Conservation (phyloP, 92 coral and sea anemone genomes). For the Siderastrea siderea region DNA sequence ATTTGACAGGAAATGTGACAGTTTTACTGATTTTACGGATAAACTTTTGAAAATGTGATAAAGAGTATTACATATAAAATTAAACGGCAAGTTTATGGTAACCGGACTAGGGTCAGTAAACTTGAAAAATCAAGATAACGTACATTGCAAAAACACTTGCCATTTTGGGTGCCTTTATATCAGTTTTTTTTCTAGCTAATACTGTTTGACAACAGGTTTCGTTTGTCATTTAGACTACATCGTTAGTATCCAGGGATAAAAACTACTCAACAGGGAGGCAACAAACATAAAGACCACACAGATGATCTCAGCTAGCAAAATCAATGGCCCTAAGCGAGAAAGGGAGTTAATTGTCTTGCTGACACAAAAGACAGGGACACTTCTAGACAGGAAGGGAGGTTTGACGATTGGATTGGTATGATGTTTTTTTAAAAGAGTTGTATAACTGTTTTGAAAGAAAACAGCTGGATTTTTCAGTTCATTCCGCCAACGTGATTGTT, state of each 20-base stretch:
- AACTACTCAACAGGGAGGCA: neutral
- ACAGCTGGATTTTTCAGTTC: neutral
- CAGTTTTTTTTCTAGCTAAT: too few species aligned
- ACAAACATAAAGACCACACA: neutral
- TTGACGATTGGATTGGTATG: neutral
- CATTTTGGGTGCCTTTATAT: neutral
- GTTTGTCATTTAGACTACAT: neutral
- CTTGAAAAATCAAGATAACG: neutral
- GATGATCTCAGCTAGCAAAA: neutral
- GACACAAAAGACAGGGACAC: neutral
- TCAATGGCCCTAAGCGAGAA: neutral
- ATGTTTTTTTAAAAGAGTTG: neutral
- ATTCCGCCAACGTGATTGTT: neutral
- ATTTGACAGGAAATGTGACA: neutral
- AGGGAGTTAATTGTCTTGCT: constrained; percentile 1
- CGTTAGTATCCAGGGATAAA: neutral
- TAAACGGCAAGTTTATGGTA: too few species aligned
- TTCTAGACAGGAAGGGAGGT: neutral
- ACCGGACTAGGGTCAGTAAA: neutral
- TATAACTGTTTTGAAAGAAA: neutral
- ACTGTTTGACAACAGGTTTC: neutral
- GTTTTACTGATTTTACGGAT: neutral
- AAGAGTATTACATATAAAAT: neutral
- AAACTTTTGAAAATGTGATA: neutral
- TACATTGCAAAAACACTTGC: too few species aligned